Base-by-base conservation (phyloP, 2,888 invertebrate species). In the Spilarctia lutea region DNA sequence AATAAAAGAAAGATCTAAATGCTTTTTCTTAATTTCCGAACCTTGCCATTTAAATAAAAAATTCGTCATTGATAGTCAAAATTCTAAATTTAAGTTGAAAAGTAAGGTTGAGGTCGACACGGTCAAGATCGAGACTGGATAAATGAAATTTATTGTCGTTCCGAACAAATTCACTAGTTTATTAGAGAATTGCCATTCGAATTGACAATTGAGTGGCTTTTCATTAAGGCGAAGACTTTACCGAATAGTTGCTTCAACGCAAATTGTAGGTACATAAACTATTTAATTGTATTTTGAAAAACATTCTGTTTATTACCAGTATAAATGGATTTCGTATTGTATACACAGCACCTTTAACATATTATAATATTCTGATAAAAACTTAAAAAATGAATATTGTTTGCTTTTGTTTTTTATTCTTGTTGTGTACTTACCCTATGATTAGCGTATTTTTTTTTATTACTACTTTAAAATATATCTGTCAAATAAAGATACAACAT, bases 91-190 rank as follows among this genome's bases (percentile, higher is more conserved):
- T 30, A 63, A 63, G 30, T 63, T 30, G 18, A 30, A 18, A 16
- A 63, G 13, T 18, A 30, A 30, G 63, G 8, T 63, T 30, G 30
- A 30, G 63, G 63, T 30, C 63, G 63, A 30, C 63, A 63, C 30
- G 27, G 60, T 60, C 60, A 60, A 60, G 60, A 60, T 60, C 30
- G 30, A 10, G 67, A 10, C 45, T 68, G 27, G 56, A 69, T 56
- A 69, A 69, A 69, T 56, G 86, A 86, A 87, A 86, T 89, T 89
- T 87, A 89, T 86, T 78, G 81, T 79, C 73, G 75, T 68, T 74
- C 68, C 75, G 84, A 84, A 84, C 82, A 81, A 87, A 85, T 85
- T 86, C 77, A 81, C 83, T 88, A 89, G 86, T 88, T 89, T 87
- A 88, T 86, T 85, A 83, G 83, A 69, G 72, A 80, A 83, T 82